phyloP scores from a whole-genome alignment of 1,140 invertebrate species.

The Danaus plexippus region DNA sequence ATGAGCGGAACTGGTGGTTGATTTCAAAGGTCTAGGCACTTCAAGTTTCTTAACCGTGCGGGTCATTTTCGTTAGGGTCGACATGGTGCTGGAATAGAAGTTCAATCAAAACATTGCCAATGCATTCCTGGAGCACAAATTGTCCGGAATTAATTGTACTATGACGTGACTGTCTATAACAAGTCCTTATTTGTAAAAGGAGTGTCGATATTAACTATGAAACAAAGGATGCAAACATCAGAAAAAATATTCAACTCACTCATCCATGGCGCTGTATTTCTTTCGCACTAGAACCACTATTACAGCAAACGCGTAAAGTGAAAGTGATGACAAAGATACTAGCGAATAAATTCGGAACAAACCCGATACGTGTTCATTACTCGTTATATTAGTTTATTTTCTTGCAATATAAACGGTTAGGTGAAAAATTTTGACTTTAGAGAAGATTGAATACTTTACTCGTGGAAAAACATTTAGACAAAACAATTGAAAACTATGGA shows the following conservation, averaged over 20 bases:
- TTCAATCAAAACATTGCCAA: slow-evolving; percentile 17
- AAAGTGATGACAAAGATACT: slow-evolving; percentile 71
- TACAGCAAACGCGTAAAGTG: slow-evolving; percentile 63
- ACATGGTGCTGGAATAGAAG: slow-evolving; percentile 61
- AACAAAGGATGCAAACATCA: slow-evolving; percentile 43
- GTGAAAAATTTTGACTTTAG: slow-evolving; percentile 65
- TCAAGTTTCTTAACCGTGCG: slow-evolving; percentile 79
- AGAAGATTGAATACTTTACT: slow-evolving; percentile 62
- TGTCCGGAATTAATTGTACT: too few relatives aligned
- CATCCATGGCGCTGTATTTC: slow-evolving; percentile 59
- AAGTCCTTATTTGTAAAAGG: slow-evolving; percentile 41
- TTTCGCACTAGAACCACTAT: slow-evolving; percentile 54
- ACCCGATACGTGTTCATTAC: slow-evolving; percentile 71
- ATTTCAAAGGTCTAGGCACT: slow-evolving; percentile 80
- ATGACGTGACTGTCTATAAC: slow-evolving; percentile 31
- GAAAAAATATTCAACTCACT: slow-evolving; percentile 56
- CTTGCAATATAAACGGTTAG: slow-evolving; percentile 56
- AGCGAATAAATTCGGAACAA: slow-evolving; percentile 69
- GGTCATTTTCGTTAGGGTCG: slow-evolving; percentile 72
- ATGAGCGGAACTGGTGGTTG: slow-evolving; percentile 68
- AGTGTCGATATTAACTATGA: slow-evolving; percentile 54
- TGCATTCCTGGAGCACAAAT: background rate
- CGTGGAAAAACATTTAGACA: slow-evolving; percentile 63
- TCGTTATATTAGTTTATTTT: slow-evolving; percentile 58
- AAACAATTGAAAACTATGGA: slow-evolving; percentile 68